Percentiles rank a stretch among this genome's conserved stretches.
These are phyloP conservation scores for Hydrophis major DNA, from an alignment of 2,797 vertebrate species.

Conservation along the genomic window DNA sequence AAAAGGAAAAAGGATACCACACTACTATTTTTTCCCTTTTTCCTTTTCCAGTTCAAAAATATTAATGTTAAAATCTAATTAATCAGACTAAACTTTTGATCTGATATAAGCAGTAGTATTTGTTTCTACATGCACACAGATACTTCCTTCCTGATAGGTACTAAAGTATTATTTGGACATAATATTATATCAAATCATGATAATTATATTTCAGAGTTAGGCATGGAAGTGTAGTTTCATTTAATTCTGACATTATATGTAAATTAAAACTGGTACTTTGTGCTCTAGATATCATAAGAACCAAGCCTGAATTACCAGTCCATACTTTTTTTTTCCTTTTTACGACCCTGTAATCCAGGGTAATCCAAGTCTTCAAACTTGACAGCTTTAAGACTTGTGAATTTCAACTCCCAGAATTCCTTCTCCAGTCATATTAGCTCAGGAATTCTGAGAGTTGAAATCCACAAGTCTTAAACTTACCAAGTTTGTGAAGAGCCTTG, in stretches of 20 bases:
- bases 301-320: not conserved
- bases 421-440: too few species aligned
- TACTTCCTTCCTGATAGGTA: accelerated
- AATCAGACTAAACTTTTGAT: not conserved
- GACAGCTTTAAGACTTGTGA: too few species aligned
- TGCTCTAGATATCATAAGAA: not conserved
- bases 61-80: not conserved
- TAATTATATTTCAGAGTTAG: not conserved
- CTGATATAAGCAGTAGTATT: not conserved
- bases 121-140: not conserved
- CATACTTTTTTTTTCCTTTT: not conserved
- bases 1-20: too few species aligned
- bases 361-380: too few species aligned
- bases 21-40: conserved; percentile 3
- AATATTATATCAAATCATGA: not conserved
- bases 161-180: not conserved
- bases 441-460: too few species aligned
- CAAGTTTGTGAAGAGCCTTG: too few species aligned
- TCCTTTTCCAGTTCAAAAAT: not conserved
- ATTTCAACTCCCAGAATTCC: too few species aligned
- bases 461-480: too few species aligned
- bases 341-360: too few species aligned
- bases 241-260: conserved; percentile 19
- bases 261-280: not conserved
- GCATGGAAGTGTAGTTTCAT: not conserved